phyloP scores from a whole-genome alignment of 2,797 vertebrate species.

The Chrosomus eos region DNA sequence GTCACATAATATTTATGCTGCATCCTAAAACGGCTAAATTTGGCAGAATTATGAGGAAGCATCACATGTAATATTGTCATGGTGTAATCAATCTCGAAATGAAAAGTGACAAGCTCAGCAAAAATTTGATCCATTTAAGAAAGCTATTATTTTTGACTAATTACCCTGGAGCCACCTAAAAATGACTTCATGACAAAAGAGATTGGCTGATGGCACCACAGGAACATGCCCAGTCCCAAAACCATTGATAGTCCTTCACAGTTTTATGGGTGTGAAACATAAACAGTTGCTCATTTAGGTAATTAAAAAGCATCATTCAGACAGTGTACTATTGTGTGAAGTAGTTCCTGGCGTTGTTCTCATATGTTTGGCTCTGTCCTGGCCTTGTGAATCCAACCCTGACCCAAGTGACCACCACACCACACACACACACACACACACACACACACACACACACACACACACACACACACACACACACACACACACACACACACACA shows the following conservation, averaged over 20 bases:
- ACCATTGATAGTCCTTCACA: background rate
- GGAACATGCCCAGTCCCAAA: background rate
- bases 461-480: slow-evolving; percentile 11
- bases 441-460: slow-evolving; percentile 10
- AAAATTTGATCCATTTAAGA: background rate
- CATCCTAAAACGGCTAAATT: background rate
- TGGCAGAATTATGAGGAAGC: background rate
- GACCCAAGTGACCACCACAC: slow-evolving; percentile 13
- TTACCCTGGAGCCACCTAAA: background rate
- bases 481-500: slow-evolving; percentile 14
- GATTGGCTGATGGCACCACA: background rate
- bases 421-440: slow-evolving; percentile 17
- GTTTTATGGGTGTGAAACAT: background rate
- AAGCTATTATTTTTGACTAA: background rate
- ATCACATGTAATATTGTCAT: background rate
- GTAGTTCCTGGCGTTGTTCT: slow-evolving; percentile 3
- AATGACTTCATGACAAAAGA: background rate
- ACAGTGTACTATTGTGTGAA: slow-evolving; percentile 19
- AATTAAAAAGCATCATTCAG: slow-evolving; percentile 6
- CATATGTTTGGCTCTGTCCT: slow-evolving; percentile 1
- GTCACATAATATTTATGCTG: background rate
- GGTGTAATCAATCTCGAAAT: background rate
- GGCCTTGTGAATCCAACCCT: slow-evolving; percentile 10
- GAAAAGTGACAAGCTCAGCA: background rate
- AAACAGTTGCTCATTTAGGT: background rate